Percentiles rank a stretch among this genome's conserved stretches.
Evolutionary conservation across 2,113 vertebrate genomes (phyloP).

Genomic region (Epinephelus moara): DNA sequence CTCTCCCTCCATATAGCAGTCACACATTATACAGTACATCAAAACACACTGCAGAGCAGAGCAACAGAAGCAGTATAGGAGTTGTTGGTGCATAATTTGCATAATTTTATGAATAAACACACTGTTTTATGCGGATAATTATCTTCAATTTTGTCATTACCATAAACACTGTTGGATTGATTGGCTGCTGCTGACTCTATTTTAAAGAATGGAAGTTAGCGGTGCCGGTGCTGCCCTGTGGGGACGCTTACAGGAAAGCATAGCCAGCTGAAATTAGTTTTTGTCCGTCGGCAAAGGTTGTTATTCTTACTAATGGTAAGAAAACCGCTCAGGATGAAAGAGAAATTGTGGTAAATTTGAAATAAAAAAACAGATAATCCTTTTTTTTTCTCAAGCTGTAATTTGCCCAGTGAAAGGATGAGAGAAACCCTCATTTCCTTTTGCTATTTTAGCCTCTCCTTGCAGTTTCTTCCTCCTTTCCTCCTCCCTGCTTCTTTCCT

Average conservation of each 20-base stretch:
- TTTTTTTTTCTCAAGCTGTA: conserved; percentile 25
- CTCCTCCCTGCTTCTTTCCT: conserved; percentile 63
- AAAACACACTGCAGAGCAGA: conserved; percentile 30
- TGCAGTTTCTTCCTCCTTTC: conserved; percentile 40
- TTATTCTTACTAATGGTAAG: neutral
- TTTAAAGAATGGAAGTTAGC: neutral
- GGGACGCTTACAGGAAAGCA: neutral
- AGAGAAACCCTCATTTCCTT: conserved; percentile 44
- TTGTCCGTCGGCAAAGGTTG: neutral
- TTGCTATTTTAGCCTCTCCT: conserved; percentile 57
- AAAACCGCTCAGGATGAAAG: conserved; percentile 8
- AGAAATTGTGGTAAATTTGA: conserved; percentile 12
- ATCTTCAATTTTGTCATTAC: conserved; percentile 44
- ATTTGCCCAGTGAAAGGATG: conserved; percentile 35
- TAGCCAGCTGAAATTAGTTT: conserved; percentile 23
- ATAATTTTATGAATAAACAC: conserved; percentile 43
- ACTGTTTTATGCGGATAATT: conserved; percentile 35
- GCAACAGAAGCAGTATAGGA: neutral
- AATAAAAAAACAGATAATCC: conserved; percentile 16
- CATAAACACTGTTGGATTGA: conserved; percentile 40
- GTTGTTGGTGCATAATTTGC: conserved; percentile 25
- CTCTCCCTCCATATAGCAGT: neutral
- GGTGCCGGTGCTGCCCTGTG: neutral
- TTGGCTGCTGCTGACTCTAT: conserved; percentile 3
- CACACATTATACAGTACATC: conserved; percentile 26